Evolutionary conservation across 1,140 invertebrate genomes (phyloP).

Genomic region (Gryllus bimaculatus): DNA sequence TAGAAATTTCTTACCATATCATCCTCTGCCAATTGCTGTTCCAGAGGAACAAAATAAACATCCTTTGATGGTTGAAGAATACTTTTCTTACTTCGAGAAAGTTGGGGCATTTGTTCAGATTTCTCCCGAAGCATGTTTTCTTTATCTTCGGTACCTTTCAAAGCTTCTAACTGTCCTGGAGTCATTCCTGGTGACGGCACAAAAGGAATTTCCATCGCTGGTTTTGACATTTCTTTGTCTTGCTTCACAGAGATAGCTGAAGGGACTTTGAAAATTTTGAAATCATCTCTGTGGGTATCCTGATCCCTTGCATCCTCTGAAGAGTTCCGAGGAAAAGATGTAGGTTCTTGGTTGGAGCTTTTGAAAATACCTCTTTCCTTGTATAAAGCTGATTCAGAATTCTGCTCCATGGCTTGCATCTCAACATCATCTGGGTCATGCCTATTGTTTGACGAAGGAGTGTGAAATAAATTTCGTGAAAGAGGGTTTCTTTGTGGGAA

Average conservation of each 20-base stretch:
- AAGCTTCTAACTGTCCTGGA: constrained; percentile 3
- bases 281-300: too few species aligned
- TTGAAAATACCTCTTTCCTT: too few species aligned
- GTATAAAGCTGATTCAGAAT: too few species aligned
- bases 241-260: too few species aligned
- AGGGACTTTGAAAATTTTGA: too few species aligned
- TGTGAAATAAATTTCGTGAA: neutral
- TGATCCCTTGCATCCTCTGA: too few species aligned
- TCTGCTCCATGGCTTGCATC: too few species aligned
- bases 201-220: constrained; percentile 6
- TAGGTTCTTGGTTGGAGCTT: neutral
- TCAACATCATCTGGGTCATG: too few species aligned
- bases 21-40: neutral
- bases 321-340: neutral
- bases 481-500: neutral
- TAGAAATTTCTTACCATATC: neutral
- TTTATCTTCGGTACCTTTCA: constrained; percentile 12
- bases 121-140: constrained; percentile 7
- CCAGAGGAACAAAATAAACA: neutral
- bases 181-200: constrained; percentile 20
- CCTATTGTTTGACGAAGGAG: neutral
- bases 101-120: neutral
- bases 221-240: neutral
- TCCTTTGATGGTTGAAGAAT: neutral
- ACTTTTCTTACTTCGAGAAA: neutral